phyloP scores from a whole-genome alignment of 2,113 vertebrate genomes.

The Bubo bubo region DNA sequence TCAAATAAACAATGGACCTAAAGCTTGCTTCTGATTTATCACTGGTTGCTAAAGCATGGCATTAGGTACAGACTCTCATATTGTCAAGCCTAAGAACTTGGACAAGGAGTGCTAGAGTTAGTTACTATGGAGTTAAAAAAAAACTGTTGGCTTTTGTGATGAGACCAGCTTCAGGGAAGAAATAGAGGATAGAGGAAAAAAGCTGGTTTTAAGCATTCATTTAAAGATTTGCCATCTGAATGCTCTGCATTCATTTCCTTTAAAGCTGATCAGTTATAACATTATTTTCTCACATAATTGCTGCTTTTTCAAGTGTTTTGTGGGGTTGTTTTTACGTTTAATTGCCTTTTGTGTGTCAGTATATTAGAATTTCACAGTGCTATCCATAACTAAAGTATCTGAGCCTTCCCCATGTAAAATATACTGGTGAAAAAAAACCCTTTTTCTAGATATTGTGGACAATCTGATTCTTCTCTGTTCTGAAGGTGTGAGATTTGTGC shows the following conservation, averaged over 20 bases:
- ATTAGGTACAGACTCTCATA: neutral
- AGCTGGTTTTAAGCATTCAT: neutral
- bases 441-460: neutral
- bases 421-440: neutral
- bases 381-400: neutral
- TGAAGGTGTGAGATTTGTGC: neutral
- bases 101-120: neutral
- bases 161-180: neutral
- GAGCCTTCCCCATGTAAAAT: neutral
- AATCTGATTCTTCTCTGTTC: neutral
- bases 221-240: neutral
- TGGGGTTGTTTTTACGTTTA: neutral
- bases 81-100: neutral
- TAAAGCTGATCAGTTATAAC: neutral
- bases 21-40: neutral
- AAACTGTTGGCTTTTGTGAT: neutral
- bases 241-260: neutral
- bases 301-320: neutral
- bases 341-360: neutral
- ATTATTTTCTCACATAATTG: neutral
- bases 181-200: neutral
- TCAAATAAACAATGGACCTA: neutral
- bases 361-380: neutral
- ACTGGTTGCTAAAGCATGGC: neutral
- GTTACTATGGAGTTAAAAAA: neutral